Evolutionary conservation across 2,797 vertebrate species (phyloP), one percentile per base, ranked within the genome.

Genomic region (Leptodactylus fallax): DNA sequence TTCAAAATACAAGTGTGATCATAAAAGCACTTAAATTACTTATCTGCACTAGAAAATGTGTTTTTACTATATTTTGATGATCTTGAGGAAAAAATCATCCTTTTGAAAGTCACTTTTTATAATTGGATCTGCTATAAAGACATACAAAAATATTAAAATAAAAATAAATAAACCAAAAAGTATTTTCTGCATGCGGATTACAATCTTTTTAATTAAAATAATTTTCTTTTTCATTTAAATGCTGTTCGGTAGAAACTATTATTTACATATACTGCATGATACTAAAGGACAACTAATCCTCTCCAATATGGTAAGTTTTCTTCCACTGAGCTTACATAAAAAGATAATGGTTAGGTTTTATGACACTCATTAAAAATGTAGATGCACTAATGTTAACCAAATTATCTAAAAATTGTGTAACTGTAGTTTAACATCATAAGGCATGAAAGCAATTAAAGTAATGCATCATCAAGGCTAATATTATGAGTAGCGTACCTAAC

Each of bases 361-460:
- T 82, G 60, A 78, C 53, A 60, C 27, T 89, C 78, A 89, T 85
- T 86, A 85, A 89, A 85, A 82, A 81, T 89, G 87, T 63, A 89
- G 82, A 36, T 47, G 8, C 49, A 25, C 58, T 77, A 88, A 81
- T 81, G 55, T 82, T 89, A 85, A 81, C 79, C 12, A 86, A 89
- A 81, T 85, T 47, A 78, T 16, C 9, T 55, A 85, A 3, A n/a
- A 72, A 19, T 60, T 5, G 12, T 12, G 76, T 69, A 56, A 85
- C 77, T 81, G 81, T 67, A 85, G 56, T 76, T 88, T 81, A 85
- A 36, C 69, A 88, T 72, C 25, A 51, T 19, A 21, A 77, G 56
- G 47, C 83, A 13, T 56, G n/a, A 67, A 85, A 67, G 60, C 83
- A 81, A 88, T 88, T 85, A 88, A 85, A 81, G 60, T 77, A 88